These are phyloP conservation scores for Heliconius eleuchia DNA, from an alignment of 1,140 invertebrate species.

Conservation along the genomic window DNA sequence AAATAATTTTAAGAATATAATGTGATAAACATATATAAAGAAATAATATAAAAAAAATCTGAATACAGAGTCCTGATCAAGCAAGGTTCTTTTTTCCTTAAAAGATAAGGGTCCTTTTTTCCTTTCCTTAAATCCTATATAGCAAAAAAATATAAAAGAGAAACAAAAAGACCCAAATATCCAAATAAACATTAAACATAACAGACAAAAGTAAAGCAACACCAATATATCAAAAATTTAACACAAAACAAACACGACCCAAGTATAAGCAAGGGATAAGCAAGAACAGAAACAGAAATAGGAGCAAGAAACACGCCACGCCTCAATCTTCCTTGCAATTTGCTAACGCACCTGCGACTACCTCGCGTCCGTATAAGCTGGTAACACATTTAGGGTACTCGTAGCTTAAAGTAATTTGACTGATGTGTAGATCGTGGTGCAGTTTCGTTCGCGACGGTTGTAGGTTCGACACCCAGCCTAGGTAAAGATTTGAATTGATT, in stretches of 20 bases:
- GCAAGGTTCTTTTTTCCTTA: too few relatives aligned
- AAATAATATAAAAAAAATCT: too few relatives aligned
- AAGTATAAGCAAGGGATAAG: not conserved
- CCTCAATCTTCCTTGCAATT: constrained; percentile 8
- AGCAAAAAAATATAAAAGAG: not conserved
- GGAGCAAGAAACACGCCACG: not conserved
- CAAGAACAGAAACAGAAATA: not conserved
- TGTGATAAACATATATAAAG: too few relatives aligned
- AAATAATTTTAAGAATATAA: too few relatives aligned
- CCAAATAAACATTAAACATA: not conserved
- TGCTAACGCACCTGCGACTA: constrained; percentile 4
- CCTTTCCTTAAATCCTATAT: too few relatives aligned
- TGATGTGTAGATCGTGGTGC: too few relatives aligned
- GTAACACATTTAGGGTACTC: not conserved
- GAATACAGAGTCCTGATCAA: too few relatives aligned
- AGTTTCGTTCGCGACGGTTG: too few relatives aligned
- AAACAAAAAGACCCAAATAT: not conserved
- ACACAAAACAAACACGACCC: not conserved
- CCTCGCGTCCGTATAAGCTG: not conserved
- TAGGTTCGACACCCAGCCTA: too few relatives aligned
- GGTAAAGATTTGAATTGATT: too few relatives aligned
- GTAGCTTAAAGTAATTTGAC: not conserved
- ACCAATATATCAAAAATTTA: constrained; percentile 4
- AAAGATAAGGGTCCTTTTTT: too few relatives aligned
- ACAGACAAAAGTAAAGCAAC: not conserved